Percentiles rank a stretch among this genome's conserved stretches.
phyloP scores from a whole-genome alignment of 2,113 vertebrate species.

The Alexandromys fortis region DNA sequence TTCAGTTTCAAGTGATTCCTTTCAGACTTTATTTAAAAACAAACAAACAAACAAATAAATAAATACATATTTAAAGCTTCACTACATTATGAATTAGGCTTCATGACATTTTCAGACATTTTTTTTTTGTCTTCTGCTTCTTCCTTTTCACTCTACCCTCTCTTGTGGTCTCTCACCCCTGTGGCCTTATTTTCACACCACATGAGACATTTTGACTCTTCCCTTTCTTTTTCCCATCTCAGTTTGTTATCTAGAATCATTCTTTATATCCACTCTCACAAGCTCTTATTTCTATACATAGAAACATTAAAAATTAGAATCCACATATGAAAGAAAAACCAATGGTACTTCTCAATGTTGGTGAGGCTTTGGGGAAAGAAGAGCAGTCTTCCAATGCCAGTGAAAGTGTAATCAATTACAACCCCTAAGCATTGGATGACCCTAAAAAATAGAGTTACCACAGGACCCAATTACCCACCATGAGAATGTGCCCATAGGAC shows the following conservation, averaged over 20 bases:
- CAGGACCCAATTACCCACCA: neutral
- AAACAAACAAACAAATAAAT: neutral
- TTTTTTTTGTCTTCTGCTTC: neutral
- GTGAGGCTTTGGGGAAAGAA: neutral
- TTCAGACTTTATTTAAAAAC: neutral
- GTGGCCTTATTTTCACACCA: neutral
- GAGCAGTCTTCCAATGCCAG: neutral
- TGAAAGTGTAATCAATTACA: neutral
- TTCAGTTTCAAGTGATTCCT: neutral
- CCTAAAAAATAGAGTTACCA: neutral
- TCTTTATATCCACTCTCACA: neutral
- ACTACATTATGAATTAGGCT: neutral
- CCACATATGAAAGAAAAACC: neutral
- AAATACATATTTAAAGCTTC: neutral
- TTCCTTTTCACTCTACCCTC: neutral
- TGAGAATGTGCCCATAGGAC: neutral
- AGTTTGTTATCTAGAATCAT: neutral
- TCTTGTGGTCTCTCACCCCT: no score
- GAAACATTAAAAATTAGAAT: neutral
- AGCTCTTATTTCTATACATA: no score
- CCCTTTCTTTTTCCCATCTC: no score
- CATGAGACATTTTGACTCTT: neutral
- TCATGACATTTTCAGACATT: neutral
- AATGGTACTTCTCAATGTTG: neutral
- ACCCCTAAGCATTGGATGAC: neutral